phyloP scores from a whole-genome alignment of 1,140 invertebrate genomes.

The Drosophila malerkotliana region DNA sequence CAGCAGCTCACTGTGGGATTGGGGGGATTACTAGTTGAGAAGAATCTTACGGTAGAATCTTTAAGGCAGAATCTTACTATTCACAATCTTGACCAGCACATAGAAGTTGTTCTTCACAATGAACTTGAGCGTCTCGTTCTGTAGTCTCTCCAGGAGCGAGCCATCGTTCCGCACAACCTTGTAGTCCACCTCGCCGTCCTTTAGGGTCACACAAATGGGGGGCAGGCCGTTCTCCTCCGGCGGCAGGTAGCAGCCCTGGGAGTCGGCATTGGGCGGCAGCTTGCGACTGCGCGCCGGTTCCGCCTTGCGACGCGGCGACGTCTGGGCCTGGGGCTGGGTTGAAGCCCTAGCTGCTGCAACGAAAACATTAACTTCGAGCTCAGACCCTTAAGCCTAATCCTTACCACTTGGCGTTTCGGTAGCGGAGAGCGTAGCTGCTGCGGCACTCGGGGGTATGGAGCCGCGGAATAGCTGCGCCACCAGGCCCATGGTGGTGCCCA shows the following conservation, averaged over 20 bases:
- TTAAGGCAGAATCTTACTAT: slow-evolving; percentile 86
- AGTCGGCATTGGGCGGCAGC: slow-evolving; percentile 84
- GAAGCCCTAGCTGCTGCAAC: not conserved
- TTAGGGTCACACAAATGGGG: slow-evolving; percentile 81
- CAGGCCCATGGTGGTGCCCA: slow-evolving; percentile 62
- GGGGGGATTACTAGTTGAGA: slow-evolving; percentile 18
- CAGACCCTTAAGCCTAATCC: not conserved
- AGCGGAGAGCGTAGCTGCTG: slow-evolving; percentile 67
- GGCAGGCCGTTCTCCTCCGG: slow-evolving; percentile 85
- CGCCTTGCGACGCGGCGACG: slow-evolving; percentile 67
- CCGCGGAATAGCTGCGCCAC: slow-evolving; percentile 77
- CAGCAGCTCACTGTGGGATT: slow-evolving; percentile 90
- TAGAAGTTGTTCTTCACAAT: slow-evolving; percentile 92
- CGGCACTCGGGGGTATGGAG: slow-evolving; percentile 75
- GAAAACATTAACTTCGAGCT: not conserved
- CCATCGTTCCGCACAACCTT: slow-evolving; percentile 85
- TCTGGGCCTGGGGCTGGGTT: slow-evolving; percentile 22
- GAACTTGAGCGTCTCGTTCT: slow-evolving; percentile 89
- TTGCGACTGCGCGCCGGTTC: slow-evolving; percentile 55
- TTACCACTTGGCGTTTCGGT: slow-evolving; percentile 48
- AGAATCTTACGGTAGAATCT: not conserved
- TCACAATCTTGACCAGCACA: slow-evolving; percentile 91
- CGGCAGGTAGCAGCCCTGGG: slow-evolving; percentile 87
- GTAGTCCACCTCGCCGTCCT: slow-evolving; percentile 85
- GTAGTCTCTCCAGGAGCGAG: slow-evolving; percentile 85